Evolutionary conservation across 1,140 invertebrate species (phyloP).

Genomic region (Anastrepha obliqua): DNA sequence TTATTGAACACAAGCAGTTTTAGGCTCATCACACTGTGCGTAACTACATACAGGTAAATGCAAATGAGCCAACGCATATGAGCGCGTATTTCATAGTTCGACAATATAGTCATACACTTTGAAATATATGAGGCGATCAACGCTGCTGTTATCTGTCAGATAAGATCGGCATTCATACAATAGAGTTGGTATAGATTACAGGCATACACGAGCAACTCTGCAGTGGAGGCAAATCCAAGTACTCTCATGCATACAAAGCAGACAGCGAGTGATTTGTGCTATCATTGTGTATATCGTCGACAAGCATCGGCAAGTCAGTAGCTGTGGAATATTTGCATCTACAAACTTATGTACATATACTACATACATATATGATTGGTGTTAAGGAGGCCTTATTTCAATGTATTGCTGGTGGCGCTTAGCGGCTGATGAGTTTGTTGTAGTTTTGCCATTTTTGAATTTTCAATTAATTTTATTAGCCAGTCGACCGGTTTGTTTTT

Average conservation of each 20-base stretch:
- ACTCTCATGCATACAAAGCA: neutral
- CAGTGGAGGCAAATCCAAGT: neutral
- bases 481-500: neutral
- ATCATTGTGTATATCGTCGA: neutral
- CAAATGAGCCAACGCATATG: conserved; percentile 16
- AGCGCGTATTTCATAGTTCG: conserved; percentile 3
- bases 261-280: neutral
- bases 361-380: neutral
- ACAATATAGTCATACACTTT: conserved; percentile 8
- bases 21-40: neutral
- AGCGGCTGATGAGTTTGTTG: neutral
- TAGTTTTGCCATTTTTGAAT: neutral
- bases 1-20: neutral
- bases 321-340: neutral
- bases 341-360: no score
- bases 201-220: neutral
- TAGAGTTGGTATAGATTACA: conserved; percentile 22
- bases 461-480: conserved; percentile 23
- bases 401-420: neutral
- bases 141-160: neutral
- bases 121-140: neutral
- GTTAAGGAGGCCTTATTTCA: neutral
- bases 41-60: neutral
- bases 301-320: conserved; percentile 1
- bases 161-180: conserved; percentile 26